Evolutionary conservation across 2,113 vertebrate species (phyloP).

Genomic region (Hippoglossus stenolepis): DNA sequence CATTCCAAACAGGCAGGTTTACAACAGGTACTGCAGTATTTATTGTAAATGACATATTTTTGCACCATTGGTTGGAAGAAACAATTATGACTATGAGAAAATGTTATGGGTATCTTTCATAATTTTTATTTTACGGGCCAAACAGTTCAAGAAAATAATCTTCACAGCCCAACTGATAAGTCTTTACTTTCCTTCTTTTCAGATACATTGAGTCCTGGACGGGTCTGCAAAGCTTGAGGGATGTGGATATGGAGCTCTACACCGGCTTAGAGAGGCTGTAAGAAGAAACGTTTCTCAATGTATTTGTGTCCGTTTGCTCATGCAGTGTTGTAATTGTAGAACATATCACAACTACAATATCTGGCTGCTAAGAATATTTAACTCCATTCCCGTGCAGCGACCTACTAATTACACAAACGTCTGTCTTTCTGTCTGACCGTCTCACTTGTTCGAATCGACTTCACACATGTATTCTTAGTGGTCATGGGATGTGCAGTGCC

Average conservation of each 20-base stretch:
- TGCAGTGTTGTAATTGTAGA: neutral
- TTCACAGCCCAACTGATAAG: neutral
- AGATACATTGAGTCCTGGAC: slow-evolving; percentile 98
- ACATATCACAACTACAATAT: too few relatives aligned
- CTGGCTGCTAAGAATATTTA: neutral
- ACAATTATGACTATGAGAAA: neutral
- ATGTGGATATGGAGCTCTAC: slow-evolving; percentile 94
- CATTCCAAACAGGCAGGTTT: too few relatives aligned
- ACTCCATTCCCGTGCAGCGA: neutral
- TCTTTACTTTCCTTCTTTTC: slow-evolving; percentile 53
- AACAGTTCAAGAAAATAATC: neutral
- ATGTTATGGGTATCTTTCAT: too few relatives aligned
- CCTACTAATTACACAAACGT: too few relatives aligned
- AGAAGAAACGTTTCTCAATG: slow-evolving; percentile 72
- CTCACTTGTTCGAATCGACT: too few relatives aligned
- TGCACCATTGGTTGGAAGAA: neutral
- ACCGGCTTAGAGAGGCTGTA: slow-evolving; percentile 95
- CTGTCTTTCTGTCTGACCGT: too few relatives aligned
- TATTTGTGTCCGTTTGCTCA: neutral
- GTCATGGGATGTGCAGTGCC: too few relatives aligned
- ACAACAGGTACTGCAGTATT: too few relatives aligned
- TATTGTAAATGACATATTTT: neutral
- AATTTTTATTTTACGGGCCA: neutral
- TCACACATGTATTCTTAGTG: too few relatives aligned
- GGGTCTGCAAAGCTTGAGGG: slow-evolving; percentile 86